phyloP scores from a whole-genome alignment of 1,140 invertebrate genomes.

The Hylaeus volcanicus region DNA sequence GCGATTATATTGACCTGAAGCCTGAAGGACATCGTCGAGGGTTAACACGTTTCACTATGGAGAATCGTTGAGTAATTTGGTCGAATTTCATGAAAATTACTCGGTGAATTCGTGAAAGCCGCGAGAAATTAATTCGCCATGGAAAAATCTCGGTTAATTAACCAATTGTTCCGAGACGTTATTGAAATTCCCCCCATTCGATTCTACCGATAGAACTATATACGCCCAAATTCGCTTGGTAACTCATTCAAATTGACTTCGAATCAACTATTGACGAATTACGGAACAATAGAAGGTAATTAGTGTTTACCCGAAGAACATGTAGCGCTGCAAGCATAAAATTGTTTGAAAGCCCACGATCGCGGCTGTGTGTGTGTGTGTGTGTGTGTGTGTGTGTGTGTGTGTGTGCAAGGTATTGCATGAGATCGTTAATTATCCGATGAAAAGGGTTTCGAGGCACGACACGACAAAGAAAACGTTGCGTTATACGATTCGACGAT shows the following conservation, averaged over 20 bases:
- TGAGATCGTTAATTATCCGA: background rate
- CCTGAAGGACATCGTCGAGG: background rate
- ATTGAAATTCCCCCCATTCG: too few relatives aligned
- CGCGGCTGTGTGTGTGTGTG: background rate
- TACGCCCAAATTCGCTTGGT: too few relatives aligned
- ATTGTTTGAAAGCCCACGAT: background rate
- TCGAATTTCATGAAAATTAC: background rate
- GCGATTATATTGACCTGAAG: background rate
- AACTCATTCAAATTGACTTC: background rate
- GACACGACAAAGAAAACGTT: background rate
- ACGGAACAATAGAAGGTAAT: background rate
- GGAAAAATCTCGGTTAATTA: too few relatives aligned
- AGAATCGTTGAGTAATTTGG: background rate
- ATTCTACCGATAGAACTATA: background rate
- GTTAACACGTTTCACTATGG: background rate
- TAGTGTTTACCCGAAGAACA: background rate
- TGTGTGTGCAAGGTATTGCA: background rate
- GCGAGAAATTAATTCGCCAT: too few relatives aligned
- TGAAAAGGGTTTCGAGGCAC: background rate
- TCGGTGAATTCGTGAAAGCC: background rate
- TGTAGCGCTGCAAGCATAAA: slow-evolving; percentile 3
- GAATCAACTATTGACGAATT: too few relatives aligned
- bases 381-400: background rate
- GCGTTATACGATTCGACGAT: too few relatives aligned
- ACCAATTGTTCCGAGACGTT: too few relatives aligned